A percentile compares a stretch with the other conserved stretches of the same genome.
Conservation (phyloP, 1,140 invertebrate species). For the Zaprionus africanus region DNA sequence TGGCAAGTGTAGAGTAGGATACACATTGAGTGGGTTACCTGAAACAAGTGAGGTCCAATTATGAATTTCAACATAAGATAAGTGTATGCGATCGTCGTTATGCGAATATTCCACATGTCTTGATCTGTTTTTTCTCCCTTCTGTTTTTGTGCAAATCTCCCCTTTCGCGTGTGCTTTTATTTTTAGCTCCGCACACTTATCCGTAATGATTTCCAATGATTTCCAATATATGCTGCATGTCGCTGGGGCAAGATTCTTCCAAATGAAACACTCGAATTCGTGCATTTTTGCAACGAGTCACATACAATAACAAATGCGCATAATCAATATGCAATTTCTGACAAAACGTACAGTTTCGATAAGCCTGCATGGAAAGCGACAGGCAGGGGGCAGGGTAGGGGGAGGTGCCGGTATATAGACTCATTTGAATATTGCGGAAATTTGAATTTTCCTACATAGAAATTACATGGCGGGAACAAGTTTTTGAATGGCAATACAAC, state of each 20-base stretch:
- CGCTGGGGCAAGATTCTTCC: not conserved
- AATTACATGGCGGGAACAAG: not conserved
- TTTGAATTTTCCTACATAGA: slow-evolving; percentile 4
- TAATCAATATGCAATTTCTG: not conserved
- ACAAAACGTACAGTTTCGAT: slow-evolving; percentile 2
- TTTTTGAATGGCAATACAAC: not conserved
- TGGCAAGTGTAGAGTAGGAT: not conserved
- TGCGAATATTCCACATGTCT: no score
- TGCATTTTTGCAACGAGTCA: slow-evolving; percentile 4
- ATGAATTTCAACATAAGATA: not conserved
- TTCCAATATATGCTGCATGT: slow-evolving; percentile 30
- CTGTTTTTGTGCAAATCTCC: slow-evolving; percentile 16
- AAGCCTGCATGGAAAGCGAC: not conserved
- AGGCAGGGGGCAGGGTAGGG: not conserved
- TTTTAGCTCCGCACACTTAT: slow-evolving; percentile 35
- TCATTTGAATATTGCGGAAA: slow-evolving; percentile 9
- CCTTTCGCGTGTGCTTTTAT: slow-evolving; percentile 20
- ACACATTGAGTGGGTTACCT: no score
- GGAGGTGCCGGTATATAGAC: not conserved
- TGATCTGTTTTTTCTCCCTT: slow-evolving; percentile 5
- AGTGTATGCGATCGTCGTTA: not conserved
- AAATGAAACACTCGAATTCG: slow-evolving; percentile 1
- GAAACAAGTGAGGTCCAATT: not conserved
- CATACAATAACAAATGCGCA: slow-evolving; percentile 17
- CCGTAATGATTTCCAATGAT: slow-evolving; percentile 25